Evolutionary conservation across 2,113 vertebrate genomes (phyloP).

Genomic region (Puffinus mauretanicus): DNA sequence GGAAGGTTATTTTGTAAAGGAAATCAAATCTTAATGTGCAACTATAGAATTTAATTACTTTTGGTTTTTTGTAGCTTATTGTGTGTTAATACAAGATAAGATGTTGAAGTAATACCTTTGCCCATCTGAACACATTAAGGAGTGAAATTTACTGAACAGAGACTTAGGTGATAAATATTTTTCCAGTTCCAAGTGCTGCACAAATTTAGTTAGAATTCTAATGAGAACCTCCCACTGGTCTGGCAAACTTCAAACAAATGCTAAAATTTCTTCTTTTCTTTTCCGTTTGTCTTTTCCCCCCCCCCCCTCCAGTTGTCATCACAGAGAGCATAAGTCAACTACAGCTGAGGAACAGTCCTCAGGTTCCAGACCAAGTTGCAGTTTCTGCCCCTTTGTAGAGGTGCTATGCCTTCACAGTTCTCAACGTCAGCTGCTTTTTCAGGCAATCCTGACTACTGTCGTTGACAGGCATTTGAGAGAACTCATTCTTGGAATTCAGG

Average conservation of each 20-base stretch:
- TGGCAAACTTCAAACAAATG: not conserved
- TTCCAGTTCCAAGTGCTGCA: not conserved
- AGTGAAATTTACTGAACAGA: not conserved
- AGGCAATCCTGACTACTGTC: not conserved
- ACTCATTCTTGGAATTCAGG: not conserved
- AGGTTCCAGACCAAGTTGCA: not conserved
- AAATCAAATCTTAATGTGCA: not conserved
- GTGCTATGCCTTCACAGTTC: not conserved
- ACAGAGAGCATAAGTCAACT: not conserved
- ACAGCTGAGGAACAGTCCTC: not conserved
- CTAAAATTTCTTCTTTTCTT: not conserved
- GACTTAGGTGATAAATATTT: not conserved
- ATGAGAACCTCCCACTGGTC: not conserved
- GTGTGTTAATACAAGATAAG: not conserved
- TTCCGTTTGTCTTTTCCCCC: too few species aligned
- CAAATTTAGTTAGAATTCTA: not conserved
- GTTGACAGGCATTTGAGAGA: not conserved
- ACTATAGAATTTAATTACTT: not conserved
- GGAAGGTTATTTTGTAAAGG: not conserved
- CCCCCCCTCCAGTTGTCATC: not conserved
- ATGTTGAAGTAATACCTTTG: not conserved
- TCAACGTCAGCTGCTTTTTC: not conserved
- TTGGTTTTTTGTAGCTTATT: not conserved
- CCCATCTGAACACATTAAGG: not conserved
- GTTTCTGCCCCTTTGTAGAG: not conserved